Base-by-base conservation (phyloP, 2,113 vertebrate genomes). In the Hemichromis elongatus region DNA sequence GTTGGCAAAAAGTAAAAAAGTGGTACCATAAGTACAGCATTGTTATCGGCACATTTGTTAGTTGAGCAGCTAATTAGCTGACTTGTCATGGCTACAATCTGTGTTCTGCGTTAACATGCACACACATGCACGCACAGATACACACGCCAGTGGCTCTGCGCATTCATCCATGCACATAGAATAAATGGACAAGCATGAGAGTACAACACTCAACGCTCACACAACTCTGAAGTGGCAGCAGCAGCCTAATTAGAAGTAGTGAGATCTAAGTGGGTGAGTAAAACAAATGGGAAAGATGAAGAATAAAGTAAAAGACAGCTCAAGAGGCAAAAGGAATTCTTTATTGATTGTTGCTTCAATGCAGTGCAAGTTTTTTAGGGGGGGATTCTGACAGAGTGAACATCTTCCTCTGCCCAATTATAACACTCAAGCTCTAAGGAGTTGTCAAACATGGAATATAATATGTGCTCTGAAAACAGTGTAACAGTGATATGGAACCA, bases 21-120 rank as follows among this genome's bases (percentile, higher is more conserved):
- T 33, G 66, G 66, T 70, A 26, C 8, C 21, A 70, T 2, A 1
- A 73, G 21, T 47, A 18, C 40, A 73, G 14, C 2, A 2, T 73
- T 73, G 66, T 73, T 47, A 28, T 47, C 9, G 2, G 45, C 70
- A 45, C 47, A 19, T 89, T 89, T 37, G 56, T 87, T 86, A 88
- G 77, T 77, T n/a, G 61, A 82, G 61, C 79, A 70, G 85, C 81
- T 92, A 90, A 93, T 93, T 94, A 93, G 81, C 54, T 13, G 37
- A 57, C 83, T 80, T 83, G 85, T 92, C 87, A 83, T 83, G 79
- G 79, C 78, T 26, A 42, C 81, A 54, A 79, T n/a, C 56, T 88
- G 68, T 53, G 33, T 54, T 68, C 61, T 55, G 54, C 24, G 52
- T 85, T 57, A 45, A 63, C 61, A 83, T 40, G 83, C 53, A 50